A percentile compares a stretch with the other conserved stretches of the same genome.
Evolutionary conservation across 1,140 invertebrate genomes (phyloP).

Genomic region (Drosophila mayri): DNA sequence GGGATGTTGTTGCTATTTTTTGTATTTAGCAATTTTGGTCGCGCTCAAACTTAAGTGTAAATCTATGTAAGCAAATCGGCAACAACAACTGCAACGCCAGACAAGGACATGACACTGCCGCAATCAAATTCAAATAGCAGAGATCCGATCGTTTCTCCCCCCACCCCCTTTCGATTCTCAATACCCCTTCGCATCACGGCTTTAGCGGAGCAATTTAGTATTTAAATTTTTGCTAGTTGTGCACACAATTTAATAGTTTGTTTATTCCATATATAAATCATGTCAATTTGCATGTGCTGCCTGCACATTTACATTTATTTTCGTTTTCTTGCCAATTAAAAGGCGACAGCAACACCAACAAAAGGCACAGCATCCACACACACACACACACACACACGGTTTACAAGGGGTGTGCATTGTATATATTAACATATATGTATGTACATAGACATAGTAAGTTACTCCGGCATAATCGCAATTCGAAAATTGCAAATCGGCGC

Average conservation of each 20-base stretch:
- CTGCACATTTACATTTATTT: conserved; percentile 52
- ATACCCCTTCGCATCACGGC: neutral
- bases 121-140: conserved; percentile 42
- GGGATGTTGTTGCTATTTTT: neutral
- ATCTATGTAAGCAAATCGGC: conserved; percentile 60
- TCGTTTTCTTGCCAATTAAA: conserved; percentile 58
- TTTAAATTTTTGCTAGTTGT: conserved; percentile 49
- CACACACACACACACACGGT: neutral
- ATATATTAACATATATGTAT: neutral
- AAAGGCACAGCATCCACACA: neutral
- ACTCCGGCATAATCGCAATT: conserved; percentile 25
- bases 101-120: conserved; percentile 49
- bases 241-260: conserved; percentile 56
- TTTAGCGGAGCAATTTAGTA: conserved; percentile 43
- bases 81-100: conserved; percentile 17
- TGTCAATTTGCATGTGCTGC: conserved; percentile 57
- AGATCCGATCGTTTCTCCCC: conserved; percentile 16
- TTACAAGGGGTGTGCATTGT: conserved; percentile 14
- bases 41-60: conserved; percentile 57
- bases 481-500: conserved; percentile 17
- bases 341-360: conserved; percentile 28
- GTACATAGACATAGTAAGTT: neutral
- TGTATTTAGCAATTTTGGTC: conserved; percentile 7
- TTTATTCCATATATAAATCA: conserved; percentile 63
- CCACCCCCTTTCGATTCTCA: neutral